Conservation (phyloP, 2,113 vertebrate genomes). For the Xiphophorus maculatus region DNA sequence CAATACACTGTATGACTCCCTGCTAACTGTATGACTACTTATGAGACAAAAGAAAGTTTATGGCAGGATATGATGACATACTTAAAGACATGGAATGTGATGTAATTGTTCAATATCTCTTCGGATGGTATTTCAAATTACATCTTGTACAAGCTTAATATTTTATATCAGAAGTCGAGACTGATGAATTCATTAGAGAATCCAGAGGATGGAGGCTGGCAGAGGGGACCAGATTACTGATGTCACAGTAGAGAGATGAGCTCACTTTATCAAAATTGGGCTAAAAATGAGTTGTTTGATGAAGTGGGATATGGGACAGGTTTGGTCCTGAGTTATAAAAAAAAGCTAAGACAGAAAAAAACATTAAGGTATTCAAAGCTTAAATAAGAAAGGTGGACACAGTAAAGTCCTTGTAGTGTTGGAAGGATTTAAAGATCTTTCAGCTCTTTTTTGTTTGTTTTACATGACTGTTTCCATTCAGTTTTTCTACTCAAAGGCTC, state of each 20-base stretch:
- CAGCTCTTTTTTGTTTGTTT: too few species aligned
- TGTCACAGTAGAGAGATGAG: background rate
- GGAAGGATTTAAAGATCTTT: background rate
- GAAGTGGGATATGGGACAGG: background rate
- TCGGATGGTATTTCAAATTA: background rate
- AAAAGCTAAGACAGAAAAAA: too few species aligned
- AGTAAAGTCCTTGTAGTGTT: too few species aligned
- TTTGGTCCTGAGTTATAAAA: too few species aligned
- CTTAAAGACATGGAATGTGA: background rate
- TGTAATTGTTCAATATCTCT: conserved; percentile 3
- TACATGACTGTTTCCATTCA: background rate
- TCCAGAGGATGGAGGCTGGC: background rate
- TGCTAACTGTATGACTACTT: conserved; percentile 31
- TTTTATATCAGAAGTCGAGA: background rate
- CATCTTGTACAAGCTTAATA: background rate
- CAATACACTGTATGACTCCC: conserved; percentile 1
- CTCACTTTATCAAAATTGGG: background rate
- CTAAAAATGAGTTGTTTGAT: background rate
- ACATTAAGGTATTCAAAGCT: too few species aligned
- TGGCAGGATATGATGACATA: background rate
- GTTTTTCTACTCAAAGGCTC: background rate
- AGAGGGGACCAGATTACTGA: background rate
- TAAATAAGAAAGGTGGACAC: background rate
- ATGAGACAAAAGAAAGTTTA: conserved; percentile 11
- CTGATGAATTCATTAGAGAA: background rate